Conservation (phyloP, 2,888 invertebrate species). For the Diarsia brunnea region DNA sequence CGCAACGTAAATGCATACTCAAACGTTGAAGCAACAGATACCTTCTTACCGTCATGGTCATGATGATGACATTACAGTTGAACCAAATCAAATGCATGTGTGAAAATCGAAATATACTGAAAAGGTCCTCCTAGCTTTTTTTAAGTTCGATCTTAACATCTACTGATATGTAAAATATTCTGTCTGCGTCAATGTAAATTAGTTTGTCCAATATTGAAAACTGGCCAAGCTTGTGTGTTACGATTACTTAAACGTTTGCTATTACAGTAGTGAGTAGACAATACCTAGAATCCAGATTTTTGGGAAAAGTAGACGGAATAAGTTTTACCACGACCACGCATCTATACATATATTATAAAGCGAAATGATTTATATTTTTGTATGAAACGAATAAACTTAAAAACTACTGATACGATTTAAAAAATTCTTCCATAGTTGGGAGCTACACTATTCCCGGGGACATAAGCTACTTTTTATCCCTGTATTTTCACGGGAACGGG, state of each 20-base stretch:
- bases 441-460: no score
- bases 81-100: neutral
- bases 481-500: no score
- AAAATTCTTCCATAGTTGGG: no score
- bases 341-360: no score
- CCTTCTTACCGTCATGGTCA: neutral
- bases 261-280: neutral
- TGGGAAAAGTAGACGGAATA: neutral
- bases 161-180: neutral
- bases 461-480: no score
- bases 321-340: neutral
- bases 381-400: no score
- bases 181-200: conserved; percentile 25
- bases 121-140: neutral
- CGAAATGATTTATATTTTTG: no score
- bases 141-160: conserved; percentile 4
- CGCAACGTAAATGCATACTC: neutral
- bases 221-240: neutral
- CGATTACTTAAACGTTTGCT: neutral
- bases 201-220: neutral
- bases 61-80: neutral
- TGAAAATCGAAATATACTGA: neutral
- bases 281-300: neutral
- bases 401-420: no score
- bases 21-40: neutral